These are phyloP conservation scores for Liasis olivaceus DNA, from an alignment of 2,797 vertebrate genomes.

Conservation along the genomic window DNA sequence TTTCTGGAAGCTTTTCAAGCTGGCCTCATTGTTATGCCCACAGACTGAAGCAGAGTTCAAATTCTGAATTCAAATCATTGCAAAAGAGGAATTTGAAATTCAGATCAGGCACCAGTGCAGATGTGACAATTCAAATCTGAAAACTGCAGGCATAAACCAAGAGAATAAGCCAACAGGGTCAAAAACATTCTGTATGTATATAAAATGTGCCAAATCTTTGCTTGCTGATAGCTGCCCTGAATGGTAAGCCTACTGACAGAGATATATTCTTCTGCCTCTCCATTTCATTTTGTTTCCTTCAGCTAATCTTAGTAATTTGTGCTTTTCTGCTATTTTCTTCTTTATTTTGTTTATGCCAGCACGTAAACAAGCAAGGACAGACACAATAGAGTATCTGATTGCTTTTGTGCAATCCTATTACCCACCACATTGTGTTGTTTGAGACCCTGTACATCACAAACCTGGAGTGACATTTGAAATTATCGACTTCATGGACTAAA, in stretches of 20 bases:
- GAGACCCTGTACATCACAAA: not conserved
- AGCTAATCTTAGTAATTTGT: not conserved
- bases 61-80: slow-evolving; percentile 9
- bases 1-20: slow-evolving; percentile 30
- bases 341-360: not conserved
- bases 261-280: not conserved
- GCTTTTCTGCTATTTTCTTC: not conserved
- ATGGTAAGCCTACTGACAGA: not conserved
- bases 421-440: not conserved
- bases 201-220: not conserved
- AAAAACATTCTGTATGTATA: not conserved
- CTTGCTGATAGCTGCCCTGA: not conserved
- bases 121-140: slow-evolving; percentile 1
- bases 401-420: not conserved
- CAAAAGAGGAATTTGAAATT: slow-evolving; percentile 5
- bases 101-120: slow-evolving; percentile 3
- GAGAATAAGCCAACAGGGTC: not conserved
- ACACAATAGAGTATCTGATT: not conserved
- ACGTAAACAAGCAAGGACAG: not conserved
- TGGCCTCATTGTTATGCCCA: not conserved
- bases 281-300: not conserved
- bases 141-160: slow-evolving; percentile 9
- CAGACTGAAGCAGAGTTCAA: not conserved
- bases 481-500: no score
- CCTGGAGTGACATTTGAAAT: no score